These are phyloP conservation scores for Habroteleia sp. DNA, from an alignment of 2,888 invertebrate species.

Conservation along the genomic window DNA sequence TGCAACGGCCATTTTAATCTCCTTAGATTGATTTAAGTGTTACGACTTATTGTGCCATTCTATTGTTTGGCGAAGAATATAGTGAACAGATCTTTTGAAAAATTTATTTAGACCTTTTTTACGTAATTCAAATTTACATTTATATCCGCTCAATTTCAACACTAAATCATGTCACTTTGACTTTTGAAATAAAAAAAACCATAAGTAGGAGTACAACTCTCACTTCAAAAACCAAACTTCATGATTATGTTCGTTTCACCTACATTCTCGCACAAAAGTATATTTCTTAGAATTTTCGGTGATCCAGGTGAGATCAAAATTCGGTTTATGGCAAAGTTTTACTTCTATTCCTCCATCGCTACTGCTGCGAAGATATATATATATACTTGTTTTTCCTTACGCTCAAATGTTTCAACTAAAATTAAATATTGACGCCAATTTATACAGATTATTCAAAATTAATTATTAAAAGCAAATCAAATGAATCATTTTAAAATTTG, in stretches of 20 bases:
- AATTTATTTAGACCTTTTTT: background rate
- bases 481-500: background rate
- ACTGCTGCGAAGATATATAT: no score
- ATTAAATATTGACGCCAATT: no score
- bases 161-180: constrained; percentile 31
- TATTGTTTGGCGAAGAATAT: background rate
- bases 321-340: constrained; percentile 25
- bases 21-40: background rate
- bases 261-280: constrained; percentile 48
- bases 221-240: constrained; percentile 39
- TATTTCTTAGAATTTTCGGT: constrained; percentile 40
- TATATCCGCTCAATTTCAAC: constrained; percentile 14
- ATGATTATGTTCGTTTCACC: constrained; percentile 45
- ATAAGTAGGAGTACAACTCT: constrained; percentile 22
- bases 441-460: background rate
- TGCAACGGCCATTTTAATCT: background rate
- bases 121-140: constrained; percentile 5
- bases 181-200: constrained; percentile 31
- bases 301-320: constrained; percentile 35
- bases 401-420: no score
- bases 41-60: background rate
- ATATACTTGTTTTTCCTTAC: no score
- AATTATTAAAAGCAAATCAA: background rate
- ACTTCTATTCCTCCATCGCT: background rate
- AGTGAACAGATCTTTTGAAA: background rate